Evolutionary conservation across 2,797 vertebrate genomes (phyloP), one percentile per base, ranked within the genome.

Genomic region (Argentina silus): DNA sequence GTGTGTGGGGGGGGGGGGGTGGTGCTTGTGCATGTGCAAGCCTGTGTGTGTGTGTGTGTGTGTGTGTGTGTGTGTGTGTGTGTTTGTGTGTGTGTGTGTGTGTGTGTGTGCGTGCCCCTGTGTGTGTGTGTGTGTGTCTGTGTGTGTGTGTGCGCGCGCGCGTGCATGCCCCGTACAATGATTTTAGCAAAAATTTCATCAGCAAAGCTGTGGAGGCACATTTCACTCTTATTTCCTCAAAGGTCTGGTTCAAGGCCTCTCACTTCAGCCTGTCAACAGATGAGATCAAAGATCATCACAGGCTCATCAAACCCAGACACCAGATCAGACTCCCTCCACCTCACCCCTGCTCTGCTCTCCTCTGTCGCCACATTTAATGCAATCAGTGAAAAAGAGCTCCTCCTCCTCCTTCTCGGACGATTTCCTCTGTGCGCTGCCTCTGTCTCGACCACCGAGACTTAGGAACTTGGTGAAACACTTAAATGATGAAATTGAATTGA

Each of bases 401-500:
- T 65, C 72, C 3, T 17, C 43, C 6, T 36, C 27, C 48, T 17
- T 23, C 6, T 36, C 27, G 27, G 48, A 62, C 19, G 15, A 9
- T n/a, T 62, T 43, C 27, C 7, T 42, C 60, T n/a, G 14, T 62
- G 36, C 42, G 51, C 60, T 42, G 59, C 27, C n/a, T n/a, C 59
- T 61, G 59, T 61, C 59, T 62, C 21, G 60, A 48, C 72, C 21
- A 47, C 9, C 62, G 62, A 48, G 19, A 10, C 63, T 19, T 21
- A 47, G 80, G 74, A 78, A 79, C 69, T 60, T 67, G 43, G 63
- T 70, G 47, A 50, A 82, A 75, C 55, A 65, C 55, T 76, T 67
- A 61, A 77, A 75, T 70, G 53, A 79, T 85, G 79, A 84, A 82
- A 84, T 70, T 69, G 76, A 77, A 83, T 66, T 74, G 67, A 85